Evolutionary conservation across 2,888 invertebrate species (phyloP).

Genomic region (Proisotoma minuta): DNA sequence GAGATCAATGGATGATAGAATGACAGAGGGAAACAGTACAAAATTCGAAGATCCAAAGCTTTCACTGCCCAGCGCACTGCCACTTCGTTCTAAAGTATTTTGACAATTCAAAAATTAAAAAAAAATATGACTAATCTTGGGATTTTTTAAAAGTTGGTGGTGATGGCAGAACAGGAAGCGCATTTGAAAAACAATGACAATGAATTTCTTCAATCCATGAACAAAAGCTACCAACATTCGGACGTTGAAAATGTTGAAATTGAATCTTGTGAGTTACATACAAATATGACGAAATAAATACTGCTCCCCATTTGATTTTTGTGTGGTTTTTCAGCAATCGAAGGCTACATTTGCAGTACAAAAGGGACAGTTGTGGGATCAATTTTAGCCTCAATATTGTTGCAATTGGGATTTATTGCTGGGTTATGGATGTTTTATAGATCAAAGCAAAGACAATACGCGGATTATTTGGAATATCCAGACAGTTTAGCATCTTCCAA

Average conservation of each 20-base stretch:
- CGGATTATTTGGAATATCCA: conserved; percentile 16
- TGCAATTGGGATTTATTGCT: conserved; percentile 49
- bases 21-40: conserved; percentile 33
- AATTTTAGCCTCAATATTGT: conserved; percentile 49
- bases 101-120: no score
- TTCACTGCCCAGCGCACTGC: conserved; percentile 44
- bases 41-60: conserved; percentile 35
- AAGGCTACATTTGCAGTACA: conserved; percentile 49
- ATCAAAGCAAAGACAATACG: conserved; percentile 48
- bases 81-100: conserved; percentile 47
- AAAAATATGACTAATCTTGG: background rate
- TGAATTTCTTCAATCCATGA: conserved; percentile 39
- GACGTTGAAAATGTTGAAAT: conserved; percentile 36
- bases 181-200: conserved; percentile 40
- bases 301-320: no score
- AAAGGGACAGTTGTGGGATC: conserved; percentile 50
- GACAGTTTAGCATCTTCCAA: conserved; percentile 20
- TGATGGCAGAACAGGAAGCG: conserved; percentile 43
- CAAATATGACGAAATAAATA: no score
- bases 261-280: conserved; percentile 5
- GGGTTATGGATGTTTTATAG: conserved; percentile 50
- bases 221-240: conserved; percentile 42
- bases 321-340: conserved; percentile 15
- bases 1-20: conserved; percentile 42
- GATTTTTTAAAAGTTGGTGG: no score